Base-by-base conservation (phyloP, 1,140 invertebrate genomes). In the Epicauta chinensis region DNA sequence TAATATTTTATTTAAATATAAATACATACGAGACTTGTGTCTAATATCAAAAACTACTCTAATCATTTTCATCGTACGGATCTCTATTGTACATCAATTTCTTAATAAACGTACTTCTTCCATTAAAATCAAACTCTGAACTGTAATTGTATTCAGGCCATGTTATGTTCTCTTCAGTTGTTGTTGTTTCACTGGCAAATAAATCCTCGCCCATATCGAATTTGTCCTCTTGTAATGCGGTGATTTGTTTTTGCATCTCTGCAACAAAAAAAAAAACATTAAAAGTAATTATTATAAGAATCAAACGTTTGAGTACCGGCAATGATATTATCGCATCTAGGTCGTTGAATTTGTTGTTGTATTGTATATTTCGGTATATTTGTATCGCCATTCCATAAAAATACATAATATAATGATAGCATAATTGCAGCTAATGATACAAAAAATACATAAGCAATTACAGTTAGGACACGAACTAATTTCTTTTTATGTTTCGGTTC, bases 351-450 rank as follows among this genome's bases (percentile, higher is more conserved):
- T 12, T 34, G 32, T 34, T 16, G 30, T 34, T 12, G 34, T 41
- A 10, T 34, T 16, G 13, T 35, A 29, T 9, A 44, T 47, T 16
- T 46, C 14, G 57, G 34, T 3, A 51, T 15, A 39, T 47, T 53
- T 45, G 64, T 66, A 29, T 64, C 60, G 46, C 67, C 60, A 41
- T 94, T 84, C 94, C 94, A 97, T 53, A 97, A 81, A 70, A 97
- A 92, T 53, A 93, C 86, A 74, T 98, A 98, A 75, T 97, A 98
- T 9, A 96, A 77, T 0, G 92, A 95, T 16, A 98, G 78, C 68
- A 97, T 88, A 56, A 97, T 93, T 3, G 93, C 94, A 0, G 92
- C 93, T 53, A 95, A 75, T 10, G 93, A 97, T 51, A 98, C 94
- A 58, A 91, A 92, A 64, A 97, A 84, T 42, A 97, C 84, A 73